Evolutionary conservation across 2,113 vertebrate species (phyloP).

Genomic region (Oriolus oriolus): DNA sequence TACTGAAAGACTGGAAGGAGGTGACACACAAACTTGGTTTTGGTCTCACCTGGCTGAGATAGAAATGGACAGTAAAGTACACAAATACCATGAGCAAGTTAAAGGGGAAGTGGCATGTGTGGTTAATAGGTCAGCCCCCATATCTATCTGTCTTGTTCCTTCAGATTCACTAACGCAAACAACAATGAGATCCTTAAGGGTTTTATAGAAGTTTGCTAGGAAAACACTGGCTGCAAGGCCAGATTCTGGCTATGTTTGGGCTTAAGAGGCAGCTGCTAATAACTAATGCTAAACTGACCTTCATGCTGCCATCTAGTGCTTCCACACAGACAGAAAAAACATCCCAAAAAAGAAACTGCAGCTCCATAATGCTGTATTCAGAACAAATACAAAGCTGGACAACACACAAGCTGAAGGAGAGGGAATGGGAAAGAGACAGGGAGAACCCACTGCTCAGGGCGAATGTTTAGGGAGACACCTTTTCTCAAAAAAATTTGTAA

Average conservation of each 20-base stretch:
- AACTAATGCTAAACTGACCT: neutral
- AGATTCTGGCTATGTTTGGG: neutral
- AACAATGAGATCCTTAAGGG: neutral
- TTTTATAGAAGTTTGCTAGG: neutral
- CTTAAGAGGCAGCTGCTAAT: neutral
- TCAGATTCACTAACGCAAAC: neutral
- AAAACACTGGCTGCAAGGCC: neutral
- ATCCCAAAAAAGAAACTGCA: neutral
- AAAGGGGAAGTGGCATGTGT: neutral
- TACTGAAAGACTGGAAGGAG: neutral
- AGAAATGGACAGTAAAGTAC: neutral
- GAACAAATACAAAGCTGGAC: neutral
- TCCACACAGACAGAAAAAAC: neutral
- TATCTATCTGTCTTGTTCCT: neutral
- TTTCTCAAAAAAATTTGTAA: neutral
- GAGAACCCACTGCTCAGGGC: neutral
- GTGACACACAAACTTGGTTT: neutral
- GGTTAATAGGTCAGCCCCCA: neutral
- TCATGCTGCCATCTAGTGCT: slow-evolving; percentile 46
- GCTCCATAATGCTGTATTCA: neutral
- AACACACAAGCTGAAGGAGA: neutral
- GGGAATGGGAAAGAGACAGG: neutral
- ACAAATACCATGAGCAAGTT: neutral
- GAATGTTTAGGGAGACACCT: neutral
- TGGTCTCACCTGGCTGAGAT: neutral